Conservation (phyloP, 2,888 invertebrate genomes). For the Archips xylosteana region DNA sequence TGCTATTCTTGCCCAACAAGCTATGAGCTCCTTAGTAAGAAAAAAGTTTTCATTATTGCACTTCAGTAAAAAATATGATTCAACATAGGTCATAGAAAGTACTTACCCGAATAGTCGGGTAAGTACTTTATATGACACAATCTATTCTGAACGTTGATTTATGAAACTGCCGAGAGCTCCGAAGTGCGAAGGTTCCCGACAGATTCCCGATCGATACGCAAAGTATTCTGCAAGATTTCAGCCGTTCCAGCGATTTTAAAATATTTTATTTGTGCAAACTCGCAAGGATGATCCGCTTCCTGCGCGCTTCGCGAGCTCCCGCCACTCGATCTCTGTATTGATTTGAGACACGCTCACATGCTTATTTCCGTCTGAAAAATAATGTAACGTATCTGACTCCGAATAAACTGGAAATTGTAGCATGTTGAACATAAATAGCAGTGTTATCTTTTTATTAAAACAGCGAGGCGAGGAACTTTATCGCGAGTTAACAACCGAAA, state of each 20-base stretch:
- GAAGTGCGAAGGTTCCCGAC: slow-evolving; percentile 15
- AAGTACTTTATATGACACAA: neutral
- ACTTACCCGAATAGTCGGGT: too few species aligned
- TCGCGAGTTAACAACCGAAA: slow-evolving; percentile 59
- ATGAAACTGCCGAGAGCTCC: slow-evolving; percentile 5
- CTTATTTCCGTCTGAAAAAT: neutral
- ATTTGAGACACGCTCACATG: slow-evolving; percentile 15
- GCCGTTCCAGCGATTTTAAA: slow-evolving; percentile 26
- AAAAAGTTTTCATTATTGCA: too few species aligned
- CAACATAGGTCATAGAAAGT: too few species aligned
- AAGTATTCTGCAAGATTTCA: slow-evolving; percentile 31
- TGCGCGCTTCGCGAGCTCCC: slow-evolving; percentile 6
- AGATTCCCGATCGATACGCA: slow-evolving; percentile 14
- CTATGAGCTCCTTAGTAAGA: slow-evolving; percentile 8
- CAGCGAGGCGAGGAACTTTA: slow-evolving; percentile 55
- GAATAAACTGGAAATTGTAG: neutral
- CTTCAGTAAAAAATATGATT: too few species aligned
- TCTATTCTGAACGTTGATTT: slow-evolving; percentile 11
- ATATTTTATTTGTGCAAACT: slow-evolving; percentile 28
- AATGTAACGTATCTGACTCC: neutral
- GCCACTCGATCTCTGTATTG: slow-evolving; percentile 18
- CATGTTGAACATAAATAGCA: neutral
- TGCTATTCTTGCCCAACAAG: slow-evolving; percentile 14
- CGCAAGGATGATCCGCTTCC: slow-evolving; percentile 43
- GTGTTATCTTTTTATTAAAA: slow-evolving; percentile 60